Evolutionary conservation across 2,113 vertebrate species (phyloP), one percentile per base, ranked within the genome.

Genomic region (Abramis brama): DNA sequence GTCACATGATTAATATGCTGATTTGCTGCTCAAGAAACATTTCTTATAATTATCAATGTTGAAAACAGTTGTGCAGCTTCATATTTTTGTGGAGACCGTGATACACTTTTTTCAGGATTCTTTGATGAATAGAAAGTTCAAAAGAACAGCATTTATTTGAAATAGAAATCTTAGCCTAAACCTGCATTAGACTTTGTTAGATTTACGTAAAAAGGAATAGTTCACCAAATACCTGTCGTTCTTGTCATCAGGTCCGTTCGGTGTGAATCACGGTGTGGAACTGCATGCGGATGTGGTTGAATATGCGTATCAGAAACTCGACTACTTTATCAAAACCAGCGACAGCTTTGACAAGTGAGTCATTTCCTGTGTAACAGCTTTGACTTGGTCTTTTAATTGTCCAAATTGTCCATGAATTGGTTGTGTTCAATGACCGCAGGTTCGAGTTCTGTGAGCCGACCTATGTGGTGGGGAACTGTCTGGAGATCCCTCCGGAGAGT

Each of bases 401-500:
- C 25, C 79, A 57, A 57, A 27, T 70, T 70, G 39, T 75, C 25
- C 79, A 57, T 82, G 27, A 82, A 55, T 68, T 55, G 74, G 39
- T 36, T 36, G 79, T 36, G 50, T 12, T 82, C 47, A 15, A 52
- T 62, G 64, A 55, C 27, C 78, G 70, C 90, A 99, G 98, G 59
- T 99, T 99, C 91, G 97, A 99, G 91, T 98, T 99, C 89, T 99
- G 98, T 39, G 98, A 99, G 92, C 98, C 98, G 0, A 97, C 95
- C 17, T 99, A 99, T 70, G 97, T 99, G 76, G 94, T 90, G 33
- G 98, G 98, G 2, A 99, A 99, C 89, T 99, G 98, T 64, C 93
- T 99, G 84, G 98, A 99, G 93, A 97, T 99, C 30, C 96, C 97
- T 59, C 95, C 96, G 0, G 97, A 97, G 84, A 96, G 96, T 80